Evolutionary conservation across 2,113 vertebrate genomes (phyloP).

Genomic region (Hystrix brachyura): DNA sequence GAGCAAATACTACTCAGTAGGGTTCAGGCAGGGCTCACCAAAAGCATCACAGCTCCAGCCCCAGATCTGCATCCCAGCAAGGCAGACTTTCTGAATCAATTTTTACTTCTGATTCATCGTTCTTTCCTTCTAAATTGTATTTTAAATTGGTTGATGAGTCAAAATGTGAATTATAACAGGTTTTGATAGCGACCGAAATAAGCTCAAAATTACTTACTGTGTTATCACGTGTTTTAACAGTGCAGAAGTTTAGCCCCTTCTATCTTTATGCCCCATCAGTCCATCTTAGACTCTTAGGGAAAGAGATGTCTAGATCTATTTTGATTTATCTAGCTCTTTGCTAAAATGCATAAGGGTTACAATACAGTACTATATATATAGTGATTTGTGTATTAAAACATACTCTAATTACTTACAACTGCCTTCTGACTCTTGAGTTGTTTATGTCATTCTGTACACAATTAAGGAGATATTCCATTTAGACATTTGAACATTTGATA

Average conservation of each 20-base stretch:
- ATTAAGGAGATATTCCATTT: background rate
- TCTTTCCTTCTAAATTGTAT: slow-evolving; percentile 15
- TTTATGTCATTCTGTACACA: background rate
- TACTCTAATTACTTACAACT: background rate
- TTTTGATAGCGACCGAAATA: slow-evolving; percentile 41
- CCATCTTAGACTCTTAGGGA: background rate
- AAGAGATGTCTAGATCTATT: background rate
- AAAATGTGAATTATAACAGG: slow-evolving; percentile 13
- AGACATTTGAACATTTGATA: background rate
- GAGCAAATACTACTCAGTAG: background rate
- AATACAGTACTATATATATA: background rate
- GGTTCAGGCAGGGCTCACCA: background rate
- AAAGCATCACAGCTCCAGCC: background rate
- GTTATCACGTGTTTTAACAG: background rate
- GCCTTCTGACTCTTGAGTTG: background rate
- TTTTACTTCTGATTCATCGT: slow-evolving; percentile 1
- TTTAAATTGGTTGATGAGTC: slow-evolving; percentile 33
- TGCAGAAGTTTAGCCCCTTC: background rate
- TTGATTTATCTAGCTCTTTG: background rate
- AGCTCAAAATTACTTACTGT: background rate
- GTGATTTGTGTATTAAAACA: background rate
- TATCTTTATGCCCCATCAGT: background rate
- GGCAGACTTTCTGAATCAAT: slow-evolving; percentile 38
- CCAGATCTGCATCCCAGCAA: background rate
- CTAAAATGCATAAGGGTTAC: background rate